These are phyloP conservation scores for Sylvia borin DNA, from an alignment of 2,797 vertebrate species.

Conservation along the genomic window DNA sequence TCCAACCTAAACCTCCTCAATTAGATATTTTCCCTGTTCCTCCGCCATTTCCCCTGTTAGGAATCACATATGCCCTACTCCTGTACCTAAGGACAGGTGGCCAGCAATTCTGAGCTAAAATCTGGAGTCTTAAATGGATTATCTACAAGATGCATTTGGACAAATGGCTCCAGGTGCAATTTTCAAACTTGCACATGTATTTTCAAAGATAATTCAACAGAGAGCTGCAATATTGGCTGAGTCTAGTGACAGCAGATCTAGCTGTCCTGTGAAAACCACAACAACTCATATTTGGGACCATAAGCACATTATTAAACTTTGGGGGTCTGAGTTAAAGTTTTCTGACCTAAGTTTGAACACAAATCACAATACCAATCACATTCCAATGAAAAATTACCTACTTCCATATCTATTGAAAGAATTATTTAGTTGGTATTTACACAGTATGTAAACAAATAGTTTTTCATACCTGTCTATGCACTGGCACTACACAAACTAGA, in stretches of 20 bases:
- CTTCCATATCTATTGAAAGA: neutral
- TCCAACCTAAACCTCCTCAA: neutral
- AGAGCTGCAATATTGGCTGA: neutral
- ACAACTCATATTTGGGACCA: neutral
- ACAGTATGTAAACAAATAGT: neutral
- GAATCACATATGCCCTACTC: fast-evolving
- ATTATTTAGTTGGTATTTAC: neutral
- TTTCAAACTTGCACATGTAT: neutral
- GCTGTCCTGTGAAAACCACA: neutral
- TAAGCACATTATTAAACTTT: neutral
- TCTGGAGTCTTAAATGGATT: fast-evolving
- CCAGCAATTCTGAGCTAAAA: neutral
- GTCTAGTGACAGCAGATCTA: neutral
- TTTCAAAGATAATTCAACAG: neutral
- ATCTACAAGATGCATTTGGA: neutral
- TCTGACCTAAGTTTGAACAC: neutral
- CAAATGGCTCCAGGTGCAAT: neutral
- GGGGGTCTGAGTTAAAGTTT: neutral
- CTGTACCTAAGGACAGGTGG: neutral
- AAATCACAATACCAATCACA: neutral
- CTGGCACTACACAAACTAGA: neutral
- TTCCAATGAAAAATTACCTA: neutral
- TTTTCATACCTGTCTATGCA: neutral
- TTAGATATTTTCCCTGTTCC: neutral
- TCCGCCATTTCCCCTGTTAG: neutral